Base-by-base conservation (phyloP, 2,797 vertebrate genomes). In the Spinus olivaceus region DNA sequence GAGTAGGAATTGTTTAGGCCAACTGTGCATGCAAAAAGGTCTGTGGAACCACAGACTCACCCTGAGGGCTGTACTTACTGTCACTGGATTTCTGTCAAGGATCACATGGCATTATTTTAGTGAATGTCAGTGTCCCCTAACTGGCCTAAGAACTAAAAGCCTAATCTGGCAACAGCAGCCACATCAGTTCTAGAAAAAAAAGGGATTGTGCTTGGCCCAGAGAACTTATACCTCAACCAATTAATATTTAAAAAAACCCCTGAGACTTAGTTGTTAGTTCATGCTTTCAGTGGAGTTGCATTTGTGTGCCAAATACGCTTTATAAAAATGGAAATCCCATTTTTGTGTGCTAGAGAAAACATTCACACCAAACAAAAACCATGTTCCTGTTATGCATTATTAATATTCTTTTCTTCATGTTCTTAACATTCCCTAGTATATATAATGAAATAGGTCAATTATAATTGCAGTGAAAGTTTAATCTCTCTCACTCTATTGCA, bases 11-110 rank as follows among this genome's bases (percentile, higher is more conserved):
- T 59, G 54, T 51, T 80, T 12, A 46, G 82, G 19, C 17, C 20
- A 67, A 30, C 10, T 74, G 50, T 71, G 76, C 69, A 72, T 1
- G 2, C 7, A 65, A 23, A 67, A 70, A 46, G 46, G 44, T 20
- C 44, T 64, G 56, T 16, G 30, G 60, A 91, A 82, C 28, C 60
- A 60, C 54, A 85, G 59, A 70, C 35, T 81, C 81, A 90, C 72
- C 83, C 81, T 50, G 70, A 95, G 73, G 74, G 67, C 54, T 88
- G 13, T 35, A 60, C 66, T 91, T 82, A 51, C 33, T 93, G 60
- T 17, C 91, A 56, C 53, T 78, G 46, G 28, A 64, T 87, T 90
- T 88, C 69, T 89, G 74, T n/a, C 72, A 53, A 86, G 78, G 19
- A 77, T 42, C 63, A 57, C 14, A 12, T 5, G 14, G 37, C 41